Percentiles rank a stretch among this genome's conserved stretches.
Conservation (phyloP, 2,113 vertebrate genomes). For the Vombatus ursinus region DNA sequence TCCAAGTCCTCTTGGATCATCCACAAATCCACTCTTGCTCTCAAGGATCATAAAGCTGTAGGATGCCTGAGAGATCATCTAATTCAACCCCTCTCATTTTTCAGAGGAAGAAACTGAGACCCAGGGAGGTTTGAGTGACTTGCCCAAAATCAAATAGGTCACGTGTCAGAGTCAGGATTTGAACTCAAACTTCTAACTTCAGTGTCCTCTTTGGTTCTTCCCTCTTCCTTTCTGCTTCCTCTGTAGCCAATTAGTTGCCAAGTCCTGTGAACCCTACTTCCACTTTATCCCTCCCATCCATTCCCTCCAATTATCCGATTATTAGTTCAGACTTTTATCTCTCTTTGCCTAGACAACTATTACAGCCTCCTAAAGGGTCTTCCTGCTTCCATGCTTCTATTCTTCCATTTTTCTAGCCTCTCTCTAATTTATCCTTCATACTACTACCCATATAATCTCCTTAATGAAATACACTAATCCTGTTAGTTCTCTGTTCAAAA, state of each 20-base stretch:
- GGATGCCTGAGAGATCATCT: not conserved
- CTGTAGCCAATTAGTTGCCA: too few species aligned
- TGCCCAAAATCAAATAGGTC: not conserved
- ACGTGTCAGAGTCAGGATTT: not conserved
- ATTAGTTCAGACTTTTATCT: not conserved
- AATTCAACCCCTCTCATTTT: not conserved
- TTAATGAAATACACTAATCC: not conserved
- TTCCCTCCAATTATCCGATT: not conserved
- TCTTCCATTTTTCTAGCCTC: not conserved
- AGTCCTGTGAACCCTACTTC: not conserved
- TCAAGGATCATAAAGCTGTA: not conserved
- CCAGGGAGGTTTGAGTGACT: not conserved
- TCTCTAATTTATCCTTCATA: not conserved
- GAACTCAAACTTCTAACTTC: not conserved
- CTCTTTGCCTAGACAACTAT: not conserved
- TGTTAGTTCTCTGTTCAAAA: not conserved
- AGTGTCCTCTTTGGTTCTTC: not conserved
- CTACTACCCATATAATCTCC: not conserved
- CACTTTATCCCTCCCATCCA: not conserved
- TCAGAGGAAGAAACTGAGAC: not conserved
- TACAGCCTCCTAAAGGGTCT: not conserved
- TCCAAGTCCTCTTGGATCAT: not conserved
- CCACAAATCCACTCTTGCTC: not conserved
- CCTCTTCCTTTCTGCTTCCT: not conserved
- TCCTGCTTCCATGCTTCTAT: not conserved